Conservation (phyloP, 1,140 invertebrate species). For the Cheumatopsyche charites region DNA sequence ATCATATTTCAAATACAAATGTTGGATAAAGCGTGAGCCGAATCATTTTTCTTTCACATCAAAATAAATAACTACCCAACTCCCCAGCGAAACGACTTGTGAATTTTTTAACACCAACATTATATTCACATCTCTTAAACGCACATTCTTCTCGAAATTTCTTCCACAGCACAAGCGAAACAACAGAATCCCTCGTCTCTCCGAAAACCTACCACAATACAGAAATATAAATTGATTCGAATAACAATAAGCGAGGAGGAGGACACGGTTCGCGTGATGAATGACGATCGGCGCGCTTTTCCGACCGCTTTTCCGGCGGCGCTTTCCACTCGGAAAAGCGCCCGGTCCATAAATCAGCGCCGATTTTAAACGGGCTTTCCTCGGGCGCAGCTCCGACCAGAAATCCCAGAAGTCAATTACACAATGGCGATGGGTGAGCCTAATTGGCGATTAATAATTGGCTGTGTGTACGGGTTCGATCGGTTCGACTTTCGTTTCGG, state of each 20-base stretch:
- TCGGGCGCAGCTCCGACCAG: background rate
- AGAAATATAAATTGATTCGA: background rate
- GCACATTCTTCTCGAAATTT: too few relatives aligned
- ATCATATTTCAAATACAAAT: too few relatives aligned
- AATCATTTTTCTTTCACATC: too few relatives aligned
- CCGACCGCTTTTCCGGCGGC: slow-evolving; percentile 14
- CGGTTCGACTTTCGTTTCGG: too few relatives aligned
- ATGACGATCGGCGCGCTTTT: slow-evolving; percentile 10
- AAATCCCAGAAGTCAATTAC: slow-evolving; percentile 11
- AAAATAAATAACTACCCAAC: too few relatives aligned
- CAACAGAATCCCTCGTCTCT: too few relatives aligned
- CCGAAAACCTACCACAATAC: too few relatives aligned
- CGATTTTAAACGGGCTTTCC: background rate
- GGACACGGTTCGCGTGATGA: slow-evolving; percentile 6
- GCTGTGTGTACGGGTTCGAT: background rate
- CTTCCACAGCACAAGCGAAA: too few relatives aligned
- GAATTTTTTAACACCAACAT: too few relatives aligned
- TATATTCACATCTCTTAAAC: too few relatives aligned
- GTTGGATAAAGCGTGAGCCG: too few relatives aligned
- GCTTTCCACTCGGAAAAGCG: slow-evolving; percentile 16
- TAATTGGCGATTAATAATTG: slow-evolving; percentile 15
- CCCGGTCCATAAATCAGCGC: slow-evolving; percentile 1
- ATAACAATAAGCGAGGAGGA: background rate
- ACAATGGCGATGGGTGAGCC: slow-evolving; percentile 3
- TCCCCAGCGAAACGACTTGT: too few relatives aligned